Base-by-base conservation (phyloP, 2,113 vertebrate species). In the Ancistrus triradiatus region DNA sequence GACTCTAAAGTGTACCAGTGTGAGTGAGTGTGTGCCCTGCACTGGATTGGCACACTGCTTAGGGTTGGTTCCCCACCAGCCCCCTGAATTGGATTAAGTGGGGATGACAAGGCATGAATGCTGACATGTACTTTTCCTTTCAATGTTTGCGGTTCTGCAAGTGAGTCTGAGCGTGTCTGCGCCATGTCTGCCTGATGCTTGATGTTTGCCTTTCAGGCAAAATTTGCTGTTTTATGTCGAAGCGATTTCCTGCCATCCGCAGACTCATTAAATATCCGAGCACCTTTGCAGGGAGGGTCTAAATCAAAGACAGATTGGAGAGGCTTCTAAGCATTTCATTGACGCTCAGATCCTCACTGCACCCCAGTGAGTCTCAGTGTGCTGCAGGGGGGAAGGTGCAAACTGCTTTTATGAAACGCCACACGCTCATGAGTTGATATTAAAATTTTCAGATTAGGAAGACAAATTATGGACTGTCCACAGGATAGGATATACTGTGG, bases 241-340 rank as follows among this genome's bases (percentile, higher is more conserved):
- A 78, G 59, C 80, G 73, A 60, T 80, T 86, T 86, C 80, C 84
- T 83, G 82, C 75, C 64, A 74, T 83, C 81, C 79, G 74, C 77
- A 81, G 73, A 72, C 77, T 73, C 75, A 73, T 74, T 79, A 77
- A 83, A 79, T 40, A 66, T 60, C 38, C 25, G 51, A 75, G 69
- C 77, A 67, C 72, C 73, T 64, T 61, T 72, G 61, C 78, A 77
- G 68, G 40, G 25, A 33, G 47, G 63, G 70, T 72, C 63, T 50
- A 37, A 57, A 61, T 74, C 75, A 63, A 47, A 61, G 24, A 58
- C 64, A 60, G 64, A 70, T 68, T 66, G 66, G 57, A 43, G 19
- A 31, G 46, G 46, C 44, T 31, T 43, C 15, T 19, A 46, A 22
- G 60, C 53, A 70, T 66, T 55, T 63, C 22, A 42, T 66, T 58